Evolutionary conservation across 2,113 vertebrate genomes (phyloP).

Genomic region (Microtus pennsylvanicus): DNA sequence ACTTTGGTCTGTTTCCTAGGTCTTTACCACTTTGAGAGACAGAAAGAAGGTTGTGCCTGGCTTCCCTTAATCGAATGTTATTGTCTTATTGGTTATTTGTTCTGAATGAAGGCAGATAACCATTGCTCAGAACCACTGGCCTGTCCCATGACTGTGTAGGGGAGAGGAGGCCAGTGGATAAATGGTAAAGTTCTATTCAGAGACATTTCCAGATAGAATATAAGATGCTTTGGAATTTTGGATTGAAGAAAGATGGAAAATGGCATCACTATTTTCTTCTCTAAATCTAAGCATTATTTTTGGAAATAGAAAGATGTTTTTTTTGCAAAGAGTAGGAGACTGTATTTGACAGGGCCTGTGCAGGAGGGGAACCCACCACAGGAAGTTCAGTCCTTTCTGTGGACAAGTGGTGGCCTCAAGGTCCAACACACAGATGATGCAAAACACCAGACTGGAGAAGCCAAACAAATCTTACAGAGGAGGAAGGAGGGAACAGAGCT

Average conservation of each 20-base stretch:
- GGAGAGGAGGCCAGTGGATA: background rate
- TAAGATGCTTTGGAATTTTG: background rate
- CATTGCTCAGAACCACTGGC: background rate
- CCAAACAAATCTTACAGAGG: background rate
- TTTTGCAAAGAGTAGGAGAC: background rate
- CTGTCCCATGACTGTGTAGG: background rate
- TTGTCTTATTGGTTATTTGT: background rate
- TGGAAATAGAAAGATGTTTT: background rate
- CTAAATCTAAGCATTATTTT: background rate
- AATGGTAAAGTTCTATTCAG: background rate
- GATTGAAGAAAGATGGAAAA: background rate
- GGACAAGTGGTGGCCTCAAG: background rate
- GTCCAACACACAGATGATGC: background rate
- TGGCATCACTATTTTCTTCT: background rate
- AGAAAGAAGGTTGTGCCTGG: background rate
- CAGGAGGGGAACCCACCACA: background rate
- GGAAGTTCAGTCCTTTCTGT: slow-evolving; percentile 20
- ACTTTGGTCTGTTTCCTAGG: background rate
- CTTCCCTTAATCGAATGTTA: background rate
- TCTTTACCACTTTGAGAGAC: background rate
- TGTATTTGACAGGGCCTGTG: background rate
- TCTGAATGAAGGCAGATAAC: background rate
- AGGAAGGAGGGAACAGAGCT: background rate
- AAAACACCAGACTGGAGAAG: background rate
- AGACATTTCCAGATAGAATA: background rate